Evolutionary conservation across 2,888 invertebrate species (phyloP), one percentile per base, ranked within the genome.

Genomic region (Epinotia ramella): DNA sequence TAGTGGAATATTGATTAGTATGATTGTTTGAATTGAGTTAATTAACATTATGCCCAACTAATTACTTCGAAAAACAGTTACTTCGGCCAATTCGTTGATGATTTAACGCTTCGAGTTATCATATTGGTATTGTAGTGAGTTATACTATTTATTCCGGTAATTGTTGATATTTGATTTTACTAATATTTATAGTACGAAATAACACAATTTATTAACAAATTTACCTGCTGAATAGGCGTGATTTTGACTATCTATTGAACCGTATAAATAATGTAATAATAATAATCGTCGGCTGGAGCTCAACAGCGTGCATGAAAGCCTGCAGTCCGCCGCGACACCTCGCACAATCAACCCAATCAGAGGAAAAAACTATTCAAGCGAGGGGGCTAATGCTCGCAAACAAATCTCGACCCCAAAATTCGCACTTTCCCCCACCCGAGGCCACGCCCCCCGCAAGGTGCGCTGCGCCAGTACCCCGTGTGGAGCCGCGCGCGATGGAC

Each of bases 321-420:
- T 65, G 65, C 87, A 88, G 53, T n/a, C 16, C 85, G 83, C 81
- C 83, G 81, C 85, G 88, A 90, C 91, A 89, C 88, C 86, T 84
- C 84, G 82, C 90, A 93, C 94, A 93, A 93, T 93, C 91, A 91
- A 86, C 88, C 92, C 92, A 94, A 93, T 93, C 93, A 93, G 87
- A 81, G 86, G 90, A 91, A 90, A 90, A 88, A 90, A 92, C 90
- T 90, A 90, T 88, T 89, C 89, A 88, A 80, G 90, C 91, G 91
- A 89, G 88, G 91, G 92, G 92, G 93, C 91, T 93, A 93, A 93
- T 93, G 89, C 84, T 83, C 91, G 89, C 92, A 93, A 93, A 93
- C 93, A 92, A 92, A 91, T 89, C 91, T 91, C 91, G 90, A 90
- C 91, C 92, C 92, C 92, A 90, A 93, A 93, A 89, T 92, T 93